Percentiles rank a stretch among this genome's conserved stretches.
phyloP scores from a whole-genome alignment of 2,113 vertebrate genomes.

The Psephotus haematonotus region DNA sequence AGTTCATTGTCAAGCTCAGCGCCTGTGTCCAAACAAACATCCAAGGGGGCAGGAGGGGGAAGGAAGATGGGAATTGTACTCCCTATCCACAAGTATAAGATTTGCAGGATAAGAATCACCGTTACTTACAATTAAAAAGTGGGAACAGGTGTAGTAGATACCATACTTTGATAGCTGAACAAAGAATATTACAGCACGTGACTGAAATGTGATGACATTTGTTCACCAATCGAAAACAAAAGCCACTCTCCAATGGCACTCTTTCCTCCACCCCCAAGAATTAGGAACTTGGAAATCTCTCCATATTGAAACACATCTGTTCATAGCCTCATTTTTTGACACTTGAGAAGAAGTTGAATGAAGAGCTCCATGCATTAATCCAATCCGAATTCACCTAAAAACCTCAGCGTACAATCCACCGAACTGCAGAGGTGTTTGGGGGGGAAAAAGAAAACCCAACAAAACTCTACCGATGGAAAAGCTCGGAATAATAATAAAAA shows the following conservation, averaged over 20 bases:
- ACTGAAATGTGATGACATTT: slow-evolving; percentile 79
- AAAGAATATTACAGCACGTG: slow-evolving; percentile 79
- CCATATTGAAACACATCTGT: slow-evolving; percentile 68
- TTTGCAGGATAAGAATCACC: slow-evolving; percentile 6
- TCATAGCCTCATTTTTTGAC: slow-evolving; percentile 71
- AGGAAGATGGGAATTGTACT: neutral
- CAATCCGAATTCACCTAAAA: slow-evolving; percentile 28
- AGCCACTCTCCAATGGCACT: slow-evolving; percentile 72
- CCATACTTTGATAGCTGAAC: slow-evolving; percentile 75
- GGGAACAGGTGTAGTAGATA: slow-evolving; percentile 67
- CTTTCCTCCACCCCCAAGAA: slow-evolving; percentile 69
- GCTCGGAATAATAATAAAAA: slow-evolving; percentile 59
- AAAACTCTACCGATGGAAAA: slow-evolving; percentile 43
- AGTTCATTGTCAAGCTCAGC: slow-evolving; percentile 74
- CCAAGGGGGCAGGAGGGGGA: neutral
- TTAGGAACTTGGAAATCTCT: slow-evolving; percentile 78
- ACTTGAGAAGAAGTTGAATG: slow-evolving; percentile 62
- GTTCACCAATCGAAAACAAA: slow-evolving; percentile 78
- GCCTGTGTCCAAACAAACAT: slow-evolving; percentile 64
- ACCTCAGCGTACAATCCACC: slow-evolving; percentile 48
- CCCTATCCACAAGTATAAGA: neutral
- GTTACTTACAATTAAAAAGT: slow-evolving; percentile 65
- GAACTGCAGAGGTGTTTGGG: slow-evolving; percentile 41
- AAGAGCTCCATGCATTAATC: slow-evolving; percentile 52
- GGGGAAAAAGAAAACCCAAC: slow-evolving; percentile 23